Percentiles rank a stretch among this genome's conserved stretches.
These are phyloP conservation scores for Rambutsinella grinnellia DNA, from an alignment of 2,888 invertebrate genomes.

Conservation along the genomic window DNA sequence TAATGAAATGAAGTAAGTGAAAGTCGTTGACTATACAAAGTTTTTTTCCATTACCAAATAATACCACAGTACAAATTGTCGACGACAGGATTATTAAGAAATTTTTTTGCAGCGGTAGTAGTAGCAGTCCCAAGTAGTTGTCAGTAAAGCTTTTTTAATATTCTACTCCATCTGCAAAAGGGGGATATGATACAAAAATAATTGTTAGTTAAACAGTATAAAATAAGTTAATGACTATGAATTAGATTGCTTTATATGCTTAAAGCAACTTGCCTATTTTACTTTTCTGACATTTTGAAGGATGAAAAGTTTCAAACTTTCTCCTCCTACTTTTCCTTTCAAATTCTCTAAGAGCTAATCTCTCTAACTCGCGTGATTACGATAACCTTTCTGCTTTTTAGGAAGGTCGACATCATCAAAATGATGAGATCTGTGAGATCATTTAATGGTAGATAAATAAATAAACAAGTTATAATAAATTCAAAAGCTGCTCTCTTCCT, in stretches of 20 bases:
- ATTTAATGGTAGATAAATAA: background rate
- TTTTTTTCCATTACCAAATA: constrained; percentile 16
- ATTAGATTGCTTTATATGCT: background rate
- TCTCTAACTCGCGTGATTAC: too few relatives aligned
- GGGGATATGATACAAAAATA: constrained; percentile 31
- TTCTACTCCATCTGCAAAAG: constrained; percentile 54
- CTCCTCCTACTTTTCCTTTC: background rate
- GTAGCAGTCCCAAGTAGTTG: constrained; percentile 44
- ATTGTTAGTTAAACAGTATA: constrained; percentile 35
- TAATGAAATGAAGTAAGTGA: constrained; percentile 23
- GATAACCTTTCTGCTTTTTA: background rate
- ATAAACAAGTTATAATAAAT: background rate
- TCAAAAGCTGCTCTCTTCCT: background rate
- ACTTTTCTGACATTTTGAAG: background rate
- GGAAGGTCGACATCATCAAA: constrained; percentile 22
- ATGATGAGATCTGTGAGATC: constrained; percentile 48
- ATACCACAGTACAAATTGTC: constrained; percentile 39
- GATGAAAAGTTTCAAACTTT: background rate
- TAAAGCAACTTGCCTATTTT: too few relatives aligned
- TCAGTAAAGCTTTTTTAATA: constrained; percentile 46
- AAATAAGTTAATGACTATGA: background rate
- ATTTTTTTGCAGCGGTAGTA: constrained; percentile 35
- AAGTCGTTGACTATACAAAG: constrained; percentile 18
- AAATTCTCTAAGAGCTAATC: too few relatives aligned
- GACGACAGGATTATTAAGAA: constrained; percentile 28